Evolutionary conservation across 1,140 invertebrate genomes (phyloP).

Genomic region (Stegodyphus mimosarum): DNA sequence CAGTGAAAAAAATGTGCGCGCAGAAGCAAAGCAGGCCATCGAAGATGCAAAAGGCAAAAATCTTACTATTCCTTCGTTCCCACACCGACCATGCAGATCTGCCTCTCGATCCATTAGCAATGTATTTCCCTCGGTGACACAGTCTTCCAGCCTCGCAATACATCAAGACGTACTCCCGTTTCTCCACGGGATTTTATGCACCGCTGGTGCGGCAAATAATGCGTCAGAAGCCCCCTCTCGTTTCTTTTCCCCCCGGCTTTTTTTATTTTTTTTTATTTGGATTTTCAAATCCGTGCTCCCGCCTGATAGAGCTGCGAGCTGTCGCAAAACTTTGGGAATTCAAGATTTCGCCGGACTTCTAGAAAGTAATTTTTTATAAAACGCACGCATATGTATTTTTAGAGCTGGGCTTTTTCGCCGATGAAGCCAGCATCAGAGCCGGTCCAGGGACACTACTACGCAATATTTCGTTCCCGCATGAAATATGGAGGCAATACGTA

Average conservation of each 20-base stretch:
- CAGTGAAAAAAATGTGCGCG: neutral
- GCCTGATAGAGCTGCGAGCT: conserved; percentile 12
- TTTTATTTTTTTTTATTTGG: conserved; percentile 4
- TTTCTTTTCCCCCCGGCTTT: neutral
- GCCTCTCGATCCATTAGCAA: conserved; percentile 53
- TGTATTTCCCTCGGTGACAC: conserved; percentile 58
- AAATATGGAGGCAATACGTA: neutral
- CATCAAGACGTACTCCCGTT: conserved; percentile 43
- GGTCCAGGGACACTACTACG: neutral
- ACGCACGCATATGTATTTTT: conserved; percentile 1
- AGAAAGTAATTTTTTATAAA: conserved; percentile 55
- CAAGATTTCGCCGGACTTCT: conserved; percentile 35
- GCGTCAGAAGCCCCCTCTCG: neutral
- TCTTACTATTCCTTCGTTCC: conserved; percentile 43
- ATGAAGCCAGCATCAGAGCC: conserved; percentile 1
- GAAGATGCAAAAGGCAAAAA: conserved; percentile 56
- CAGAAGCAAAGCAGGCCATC: conserved; percentile 18
- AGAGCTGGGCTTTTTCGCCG: conserved; percentile 9
- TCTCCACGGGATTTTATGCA: conserved; percentile 60
- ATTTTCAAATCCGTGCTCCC: conserved; percentile 28
- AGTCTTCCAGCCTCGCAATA: conserved; percentile 33
- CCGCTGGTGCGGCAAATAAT: conserved; percentile 60
- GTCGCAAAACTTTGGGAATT: conserved; percentile 25
- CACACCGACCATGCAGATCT: conserved; percentile 55
- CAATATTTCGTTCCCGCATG: neutral